Evolutionary conservation across 2,113 vertebrate species (phyloP).

Genomic region (Otocyon megalotis): DNA sequence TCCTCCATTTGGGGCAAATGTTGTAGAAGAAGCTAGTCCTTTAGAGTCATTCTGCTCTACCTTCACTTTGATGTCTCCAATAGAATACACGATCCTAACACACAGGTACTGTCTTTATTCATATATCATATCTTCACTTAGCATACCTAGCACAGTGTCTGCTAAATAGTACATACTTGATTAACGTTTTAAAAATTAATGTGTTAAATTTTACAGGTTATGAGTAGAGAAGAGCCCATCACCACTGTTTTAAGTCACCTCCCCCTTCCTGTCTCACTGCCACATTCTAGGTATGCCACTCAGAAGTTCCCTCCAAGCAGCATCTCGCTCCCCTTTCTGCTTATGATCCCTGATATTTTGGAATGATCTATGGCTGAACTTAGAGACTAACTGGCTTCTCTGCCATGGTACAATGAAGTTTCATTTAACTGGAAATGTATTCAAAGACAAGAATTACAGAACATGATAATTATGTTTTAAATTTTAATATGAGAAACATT

Average conservation of each 20-base stretch:
- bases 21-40: background rate
- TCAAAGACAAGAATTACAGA: slow-evolving; percentile 1
- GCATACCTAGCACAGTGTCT: background rate
- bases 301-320: background rate
- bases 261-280: background rate
- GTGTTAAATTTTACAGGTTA: background rate
- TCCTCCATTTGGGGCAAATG: background rate
- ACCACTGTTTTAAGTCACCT: background rate
- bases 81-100: background rate
- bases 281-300: background rate
- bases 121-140: background rate
- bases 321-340: background rate
- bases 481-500: slow-evolving; percentile 41
- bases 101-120: background rate
- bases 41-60: background rate
- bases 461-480: background rate
- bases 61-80: background rate
- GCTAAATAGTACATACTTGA: background rate
- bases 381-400: background rate
- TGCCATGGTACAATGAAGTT: background rate
- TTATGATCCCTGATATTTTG: background rate
- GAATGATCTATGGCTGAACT: background rate
- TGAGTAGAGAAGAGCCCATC: background rate
- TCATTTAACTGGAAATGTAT: slow-evolving; percentile 17
- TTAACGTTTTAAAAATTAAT: background rate